These are phyloP conservation scores for Gambusia affinis DNA, from an alignment of 2,113 vertebrate genomes.

Conservation along the genomic window DNA sequence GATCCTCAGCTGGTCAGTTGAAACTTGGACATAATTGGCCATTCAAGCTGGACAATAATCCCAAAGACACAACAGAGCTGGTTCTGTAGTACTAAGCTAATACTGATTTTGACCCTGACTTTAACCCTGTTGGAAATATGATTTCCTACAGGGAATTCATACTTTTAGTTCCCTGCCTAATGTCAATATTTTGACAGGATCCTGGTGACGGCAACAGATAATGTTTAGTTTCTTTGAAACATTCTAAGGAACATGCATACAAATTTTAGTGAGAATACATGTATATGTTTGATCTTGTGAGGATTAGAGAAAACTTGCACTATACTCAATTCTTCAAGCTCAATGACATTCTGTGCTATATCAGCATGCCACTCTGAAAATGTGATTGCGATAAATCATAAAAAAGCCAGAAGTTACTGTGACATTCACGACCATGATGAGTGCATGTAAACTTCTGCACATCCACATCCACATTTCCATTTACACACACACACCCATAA, in stretches of 20 bases:
- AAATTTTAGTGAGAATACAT: neutral
- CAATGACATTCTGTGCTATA: neutral
- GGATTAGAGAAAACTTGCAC: neutral
- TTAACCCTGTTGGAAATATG: neutral
- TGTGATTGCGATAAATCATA: neutral
- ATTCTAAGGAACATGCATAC: neutral
- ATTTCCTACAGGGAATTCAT: too few species aligned
- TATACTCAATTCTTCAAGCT: neutral
- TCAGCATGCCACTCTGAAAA: neutral
- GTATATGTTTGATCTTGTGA: neutral
- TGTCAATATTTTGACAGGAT: neutral
- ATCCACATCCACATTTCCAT: neutral
- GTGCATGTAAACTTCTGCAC: neutral
- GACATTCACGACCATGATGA: neutral
- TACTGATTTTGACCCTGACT: neutral
- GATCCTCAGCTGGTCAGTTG: neutral
- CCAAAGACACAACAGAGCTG: too few species aligned
- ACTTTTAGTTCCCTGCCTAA: too few species aligned
- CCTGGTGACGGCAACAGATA: neutral
- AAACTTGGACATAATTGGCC: neutral
- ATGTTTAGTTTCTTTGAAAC: neutral
- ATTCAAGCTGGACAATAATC: too few species aligned
- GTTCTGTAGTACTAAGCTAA: neutral
- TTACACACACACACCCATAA: neutral
- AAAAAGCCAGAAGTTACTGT: neutral